phyloP scores from a whole-genome alignment of 2,797 vertebrate species.

The Chrysolophus pictus region DNA sequence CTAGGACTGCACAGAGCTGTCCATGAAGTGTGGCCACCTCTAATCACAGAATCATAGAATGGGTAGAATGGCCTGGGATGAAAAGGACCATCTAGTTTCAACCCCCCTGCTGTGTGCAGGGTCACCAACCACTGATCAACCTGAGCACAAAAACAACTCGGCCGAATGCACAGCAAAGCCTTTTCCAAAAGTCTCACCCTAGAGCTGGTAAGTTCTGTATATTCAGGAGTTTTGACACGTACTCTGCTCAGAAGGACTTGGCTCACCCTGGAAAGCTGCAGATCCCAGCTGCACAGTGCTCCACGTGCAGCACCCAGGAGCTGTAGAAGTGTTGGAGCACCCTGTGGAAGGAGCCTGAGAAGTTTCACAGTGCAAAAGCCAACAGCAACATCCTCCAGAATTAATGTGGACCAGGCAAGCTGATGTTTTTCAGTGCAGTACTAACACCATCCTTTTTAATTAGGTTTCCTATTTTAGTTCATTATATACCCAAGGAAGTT shows the following conservation, averaged over 20 bases:
- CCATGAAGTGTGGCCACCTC: not conserved
- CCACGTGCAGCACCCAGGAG: not conserved
- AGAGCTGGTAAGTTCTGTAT: rapidly evolving
- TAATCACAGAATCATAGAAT: not conserved
- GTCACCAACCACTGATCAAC: not conserved
- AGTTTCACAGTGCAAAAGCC: not conserved
- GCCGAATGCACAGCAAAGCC: not conserved
- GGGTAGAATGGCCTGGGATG: too few species aligned
- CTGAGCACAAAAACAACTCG: not conserved
- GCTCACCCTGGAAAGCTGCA: not conserved
- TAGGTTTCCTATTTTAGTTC: not conserved
- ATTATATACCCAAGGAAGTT: not conserved
- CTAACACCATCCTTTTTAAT: not conserved
- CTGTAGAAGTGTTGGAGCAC: not conserved
- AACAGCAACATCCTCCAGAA: not conserved
- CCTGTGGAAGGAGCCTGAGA: not conserved
- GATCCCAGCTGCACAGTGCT: not conserved
- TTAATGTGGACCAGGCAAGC: rapidly evolving
- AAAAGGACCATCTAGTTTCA: too few species aligned
- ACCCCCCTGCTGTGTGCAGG: too few species aligned
- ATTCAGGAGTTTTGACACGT: not conserved
- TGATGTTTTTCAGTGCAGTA: not conserved
- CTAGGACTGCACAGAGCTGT: not conserved
- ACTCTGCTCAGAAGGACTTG: not conserved
- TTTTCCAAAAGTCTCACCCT: not conserved